Percentiles rank a stretch among this genome's conserved stretches.
Conservation (phyloP, 2,797 vertebrate genomes). For the Delichon dasypus region DNA sequence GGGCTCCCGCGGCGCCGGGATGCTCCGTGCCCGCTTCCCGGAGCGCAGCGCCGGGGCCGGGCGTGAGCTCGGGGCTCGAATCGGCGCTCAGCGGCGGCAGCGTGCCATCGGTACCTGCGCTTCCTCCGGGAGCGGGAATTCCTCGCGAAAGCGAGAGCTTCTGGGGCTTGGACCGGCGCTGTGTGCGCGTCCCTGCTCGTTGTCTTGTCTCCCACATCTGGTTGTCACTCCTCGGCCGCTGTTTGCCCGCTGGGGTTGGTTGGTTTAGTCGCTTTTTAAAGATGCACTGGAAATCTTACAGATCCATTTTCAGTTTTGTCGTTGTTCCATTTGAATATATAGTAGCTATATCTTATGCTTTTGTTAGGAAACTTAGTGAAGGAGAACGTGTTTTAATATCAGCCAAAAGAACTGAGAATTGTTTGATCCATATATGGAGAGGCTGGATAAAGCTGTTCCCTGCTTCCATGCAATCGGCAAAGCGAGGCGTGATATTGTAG, state of each 20-base stretch:
- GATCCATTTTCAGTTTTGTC: background rate
- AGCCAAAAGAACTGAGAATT: background rate
- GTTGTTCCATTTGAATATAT: background rate
- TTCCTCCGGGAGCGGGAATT: background rate
- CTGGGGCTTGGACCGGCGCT: accelerated
- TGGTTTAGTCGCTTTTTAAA: background rate
- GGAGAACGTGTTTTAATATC: background rate
- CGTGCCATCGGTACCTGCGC: background rate
- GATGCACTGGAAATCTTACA: background rate
- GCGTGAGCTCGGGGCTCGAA: background rate
- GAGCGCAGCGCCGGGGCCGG: background rate
- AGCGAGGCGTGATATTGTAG: background rate
- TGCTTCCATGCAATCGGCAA: background rate
- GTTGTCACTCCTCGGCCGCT: background rate
- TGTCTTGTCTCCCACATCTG: background rate
- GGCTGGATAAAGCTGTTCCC: background rate
- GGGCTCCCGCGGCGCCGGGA: background rate
- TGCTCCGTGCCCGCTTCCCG: background rate
- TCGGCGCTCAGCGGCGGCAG: accelerated
- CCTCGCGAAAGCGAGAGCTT: background rate
- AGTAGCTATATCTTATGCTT: background rate
- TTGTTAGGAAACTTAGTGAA: background rate
- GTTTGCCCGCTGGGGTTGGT: background rate
- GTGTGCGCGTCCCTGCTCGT: background rate
- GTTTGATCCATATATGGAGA: background rate